Percentiles rank a stretch among this genome's conserved stretches.
Conservation (phyloP, 2,888 invertebrate species). For the Archips crataeganus region DNA sequence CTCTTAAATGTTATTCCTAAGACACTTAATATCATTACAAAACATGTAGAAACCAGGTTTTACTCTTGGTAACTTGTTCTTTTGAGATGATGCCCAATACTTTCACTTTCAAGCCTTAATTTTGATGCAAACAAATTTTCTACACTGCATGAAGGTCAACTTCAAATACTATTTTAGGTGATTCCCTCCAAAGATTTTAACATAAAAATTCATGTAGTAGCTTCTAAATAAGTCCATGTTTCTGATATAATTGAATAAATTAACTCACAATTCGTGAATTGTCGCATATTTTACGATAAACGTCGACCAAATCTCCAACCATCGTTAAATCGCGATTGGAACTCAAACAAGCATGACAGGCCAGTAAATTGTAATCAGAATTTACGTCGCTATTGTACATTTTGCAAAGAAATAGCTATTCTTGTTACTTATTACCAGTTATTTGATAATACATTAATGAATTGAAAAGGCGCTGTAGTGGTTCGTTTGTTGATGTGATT, state of each 20-base stretch:
- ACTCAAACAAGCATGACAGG: slow-evolving; percentile 28
- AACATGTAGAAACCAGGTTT: not conserved
- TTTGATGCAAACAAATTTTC: not conserved
- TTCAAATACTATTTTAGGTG: not conserved
- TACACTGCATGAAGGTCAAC: not conserved
- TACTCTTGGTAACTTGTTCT: not conserved
- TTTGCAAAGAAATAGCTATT: slow-evolving; percentile 4
- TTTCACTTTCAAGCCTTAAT: slow-evolving; percentile 11
- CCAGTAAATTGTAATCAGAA: slow-evolving; percentile 25
- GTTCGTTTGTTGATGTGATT: slow-evolving; percentile 18
- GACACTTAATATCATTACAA: not conserved
- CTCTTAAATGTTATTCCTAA: too few relatives aligned
- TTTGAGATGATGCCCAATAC: not conserved
- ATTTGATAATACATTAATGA: slow-evolving; percentile 9
- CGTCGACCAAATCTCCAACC: slow-evolving; percentile 31
- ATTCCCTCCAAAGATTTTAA: not conserved
- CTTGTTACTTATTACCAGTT: not conserved
- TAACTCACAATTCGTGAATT: slow-evolving; percentile 29
- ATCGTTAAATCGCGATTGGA: slow-evolving; percentile 22
- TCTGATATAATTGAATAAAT: not conserved
- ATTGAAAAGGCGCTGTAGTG: slow-evolving; percentile 7
- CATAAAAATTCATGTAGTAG: not conserved
- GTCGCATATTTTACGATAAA: slow-evolving; percentile 30
- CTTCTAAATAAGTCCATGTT: not conserved
- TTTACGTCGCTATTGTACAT: slow-evolving; percentile 28